Evolutionary conservation across 2,797 vertebrate genomes (phyloP).

Genomic region (Leucoraja ocellata): DNA sequence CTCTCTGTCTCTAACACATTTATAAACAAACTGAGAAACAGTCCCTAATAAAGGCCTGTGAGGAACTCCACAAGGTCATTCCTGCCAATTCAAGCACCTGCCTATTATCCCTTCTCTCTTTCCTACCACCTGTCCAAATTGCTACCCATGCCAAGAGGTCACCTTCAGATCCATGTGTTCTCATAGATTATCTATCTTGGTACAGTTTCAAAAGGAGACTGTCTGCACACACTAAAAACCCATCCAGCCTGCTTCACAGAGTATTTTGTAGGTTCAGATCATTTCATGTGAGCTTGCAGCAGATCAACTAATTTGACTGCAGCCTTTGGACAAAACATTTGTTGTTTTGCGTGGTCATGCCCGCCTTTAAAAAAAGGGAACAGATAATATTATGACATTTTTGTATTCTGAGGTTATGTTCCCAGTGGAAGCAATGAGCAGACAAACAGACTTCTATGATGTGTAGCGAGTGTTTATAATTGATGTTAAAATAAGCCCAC

Average conservation of each 20-base stretch:
- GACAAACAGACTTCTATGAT: neutral
- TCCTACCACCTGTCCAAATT: neutral
- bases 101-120: neutral
- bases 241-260: neutral
- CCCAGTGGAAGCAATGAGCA: constrained; percentile 10
- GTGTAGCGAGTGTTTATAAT: neutral
- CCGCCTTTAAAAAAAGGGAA: neutral
- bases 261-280: neutral
- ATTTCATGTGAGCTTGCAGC: neutral
- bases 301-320: neutral
- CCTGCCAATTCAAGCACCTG: neutral
- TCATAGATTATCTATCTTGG: neutral
- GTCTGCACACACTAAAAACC: neutral
- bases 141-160: neutral
- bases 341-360: neutral
- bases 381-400: neutral
- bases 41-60: neutral
- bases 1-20: neutral
- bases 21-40: neutral
- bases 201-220: neutral
- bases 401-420: neutral
- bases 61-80: neutral
- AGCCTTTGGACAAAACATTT: neutral
- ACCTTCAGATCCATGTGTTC: neutral
- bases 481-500: neutral